phyloP scores from a whole-genome alignment of 2,113 vertebrate species.

The Laticauda laticaudata region DNA sequence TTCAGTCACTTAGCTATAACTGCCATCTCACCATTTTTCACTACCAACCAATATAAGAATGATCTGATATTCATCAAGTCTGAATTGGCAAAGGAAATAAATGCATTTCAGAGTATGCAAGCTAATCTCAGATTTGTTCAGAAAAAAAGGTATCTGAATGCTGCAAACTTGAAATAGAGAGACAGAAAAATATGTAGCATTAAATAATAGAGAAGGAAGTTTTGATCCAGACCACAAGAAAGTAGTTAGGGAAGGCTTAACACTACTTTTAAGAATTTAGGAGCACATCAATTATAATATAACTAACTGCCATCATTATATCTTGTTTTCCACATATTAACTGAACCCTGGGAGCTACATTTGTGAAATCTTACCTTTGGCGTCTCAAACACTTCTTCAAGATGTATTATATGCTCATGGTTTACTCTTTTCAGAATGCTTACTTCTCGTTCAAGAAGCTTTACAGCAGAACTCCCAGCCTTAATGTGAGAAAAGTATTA shows the following conservation, averaged over 20 bases:
- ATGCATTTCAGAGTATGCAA: neutral
- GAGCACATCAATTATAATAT: neutral
- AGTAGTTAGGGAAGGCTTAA: neutral
- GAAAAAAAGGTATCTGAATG: neutral
- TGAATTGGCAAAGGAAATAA: neutral
- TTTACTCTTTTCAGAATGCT: conserved; percentile 80
- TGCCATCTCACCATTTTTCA: neutral
- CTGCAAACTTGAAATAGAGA: neutral
- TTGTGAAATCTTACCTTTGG: conserved; percentile 69
- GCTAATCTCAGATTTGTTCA: neutral
- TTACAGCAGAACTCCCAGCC: conserved; percentile 80
- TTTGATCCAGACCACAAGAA: neutral
- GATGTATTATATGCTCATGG: conserved; percentile 80
- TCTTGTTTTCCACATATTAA: conserved; percentile 9
- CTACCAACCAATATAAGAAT: neutral
- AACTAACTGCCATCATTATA: neutral
- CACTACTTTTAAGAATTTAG: neutral
- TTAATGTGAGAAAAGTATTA: conserved; percentile 58
- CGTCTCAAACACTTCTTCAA: conserved; percentile 81
- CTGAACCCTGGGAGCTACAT: conserved; percentile 11
- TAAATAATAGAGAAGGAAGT: neutral
- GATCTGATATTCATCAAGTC: neutral
- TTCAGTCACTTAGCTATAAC: neutral
- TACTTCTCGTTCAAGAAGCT: conserved; percentile 81
- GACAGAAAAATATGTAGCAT: neutral